A percentile compares a stretch with the other conserved stretches of the same genome.
Evolutionary conservation across 1,140 invertebrate genomes (phyloP).

Genomic region (Gonatopus flavifemur): DNA sequence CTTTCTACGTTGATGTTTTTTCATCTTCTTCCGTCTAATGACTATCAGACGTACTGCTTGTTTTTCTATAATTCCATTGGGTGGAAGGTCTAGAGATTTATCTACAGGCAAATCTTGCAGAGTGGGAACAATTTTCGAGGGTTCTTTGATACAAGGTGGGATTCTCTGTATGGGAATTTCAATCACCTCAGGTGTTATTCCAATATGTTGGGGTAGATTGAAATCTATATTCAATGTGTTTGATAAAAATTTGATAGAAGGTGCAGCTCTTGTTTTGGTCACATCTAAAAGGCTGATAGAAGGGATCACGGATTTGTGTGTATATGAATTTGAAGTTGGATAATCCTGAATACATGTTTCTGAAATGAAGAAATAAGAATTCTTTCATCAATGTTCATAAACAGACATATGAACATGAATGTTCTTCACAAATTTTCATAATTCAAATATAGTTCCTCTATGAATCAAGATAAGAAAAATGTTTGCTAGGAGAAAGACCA

Average conservation of each 20-base stretch:
- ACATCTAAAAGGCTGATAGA: no score
- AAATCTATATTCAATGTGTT: slow-evolving; percentile 31
- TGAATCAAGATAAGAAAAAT: no score
- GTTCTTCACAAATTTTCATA: no score
- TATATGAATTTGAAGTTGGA: no score
- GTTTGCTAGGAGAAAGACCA: no score
- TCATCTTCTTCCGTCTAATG: slow-evolving; percentile 82
- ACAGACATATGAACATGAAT: no score
- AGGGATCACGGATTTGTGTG: no score
- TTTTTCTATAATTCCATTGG: slow-evolving; percentile 55
- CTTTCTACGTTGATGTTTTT: slow-evolving; percentile 81
- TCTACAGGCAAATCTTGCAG: slow-evolving; percentile 18
- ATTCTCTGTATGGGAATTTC: slow-evolving; percentile 26
- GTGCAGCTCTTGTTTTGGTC: background rate
- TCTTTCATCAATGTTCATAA: no score
- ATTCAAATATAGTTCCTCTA: no score
- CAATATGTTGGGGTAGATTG: slow-evolving; percentile 17
- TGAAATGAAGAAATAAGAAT: no score
- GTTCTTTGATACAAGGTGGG: slow-evolving; percentile 14
- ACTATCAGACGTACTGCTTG: slow-evolving; percentile 73
- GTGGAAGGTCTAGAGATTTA: slow-evolving; percentile 42
- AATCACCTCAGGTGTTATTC: slow-evolving; percentile 23
- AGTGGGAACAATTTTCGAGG: slow-evolving; percentile 8
- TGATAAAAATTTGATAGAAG: slow-evolving; percentile 25
- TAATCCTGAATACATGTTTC: no score